Percentiles rank a stretch among this genome's conserved stretches.
Evolutionary conservation across 2,797 vertebrate species (phyloP).

Genomic region (Eurystomus glaucurus): DNA sequence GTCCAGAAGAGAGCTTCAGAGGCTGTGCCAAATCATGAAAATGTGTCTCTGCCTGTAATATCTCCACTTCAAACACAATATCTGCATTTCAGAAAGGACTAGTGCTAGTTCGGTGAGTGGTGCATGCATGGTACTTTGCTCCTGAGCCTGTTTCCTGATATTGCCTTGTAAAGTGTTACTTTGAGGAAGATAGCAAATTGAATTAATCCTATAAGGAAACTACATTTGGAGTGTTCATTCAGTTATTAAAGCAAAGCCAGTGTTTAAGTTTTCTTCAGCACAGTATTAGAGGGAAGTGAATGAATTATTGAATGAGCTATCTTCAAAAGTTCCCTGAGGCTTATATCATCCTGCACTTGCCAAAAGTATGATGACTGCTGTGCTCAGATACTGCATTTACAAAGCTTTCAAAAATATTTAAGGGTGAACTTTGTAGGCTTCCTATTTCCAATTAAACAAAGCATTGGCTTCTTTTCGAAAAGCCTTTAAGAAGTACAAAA

Average conservation of each 20-base stretch:
- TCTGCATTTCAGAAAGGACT: not conserved
- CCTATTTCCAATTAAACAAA: constrained; percentile 31
- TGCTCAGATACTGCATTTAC: constrained; percentile 63
- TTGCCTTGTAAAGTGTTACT: not conserved
- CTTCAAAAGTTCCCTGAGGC: constrained; percentile 75
- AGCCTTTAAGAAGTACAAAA: constrained; percentile 23
- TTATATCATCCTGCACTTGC: constrained; percentile 64
- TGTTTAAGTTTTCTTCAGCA: constrained; percentile 59
- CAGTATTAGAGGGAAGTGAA: constrained; percentile 63
- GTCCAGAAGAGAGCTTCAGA: not conserved
- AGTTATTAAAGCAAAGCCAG: constrained; percentile 51
- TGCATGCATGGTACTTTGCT: not conserved
- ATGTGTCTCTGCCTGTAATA: not conserved
- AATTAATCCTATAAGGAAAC: constrained; percentile 52
- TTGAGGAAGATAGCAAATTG: constrained; percentile 7
- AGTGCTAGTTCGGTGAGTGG: not conserved
- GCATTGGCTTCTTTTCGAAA: not conserved
- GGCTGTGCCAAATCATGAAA: not conserved
- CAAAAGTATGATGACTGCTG: constrained; percentile 53
- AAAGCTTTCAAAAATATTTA: constrained; percentile 69
- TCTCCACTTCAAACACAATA: not conserved
- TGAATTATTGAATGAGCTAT: constrained; percentile 75
- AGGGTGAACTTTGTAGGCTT: constrained; percentile 21
- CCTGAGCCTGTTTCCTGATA: not conserved
- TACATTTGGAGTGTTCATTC: constrained; percentile 51